These are phyloP conservation scores for Apocrypta bakeri DNA, from an alignment of 1,140 invertebrate species.

Conservation along the genomic window DNA sequence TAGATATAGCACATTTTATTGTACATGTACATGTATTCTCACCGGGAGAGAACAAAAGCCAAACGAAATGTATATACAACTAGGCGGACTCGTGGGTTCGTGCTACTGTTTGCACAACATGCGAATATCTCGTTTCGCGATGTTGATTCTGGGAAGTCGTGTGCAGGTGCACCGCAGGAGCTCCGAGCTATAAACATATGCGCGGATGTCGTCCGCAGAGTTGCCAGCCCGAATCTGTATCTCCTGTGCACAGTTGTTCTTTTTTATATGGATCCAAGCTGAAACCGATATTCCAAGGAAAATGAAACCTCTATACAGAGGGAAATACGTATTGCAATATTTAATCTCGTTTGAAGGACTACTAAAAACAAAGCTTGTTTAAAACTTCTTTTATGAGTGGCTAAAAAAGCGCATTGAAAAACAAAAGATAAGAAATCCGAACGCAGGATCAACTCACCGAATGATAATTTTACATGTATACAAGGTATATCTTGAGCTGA, in stretches of 20 bases:
- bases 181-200: not conserved
- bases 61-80: not conserved
- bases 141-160: not conserved
- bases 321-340: too few species aligned
- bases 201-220: not conserved
- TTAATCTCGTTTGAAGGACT: too few species aligned
- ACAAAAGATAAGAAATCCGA: too few species aligned
- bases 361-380: too few species aligned
- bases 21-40: too few species aligned
- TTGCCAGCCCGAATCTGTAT: not conserved
- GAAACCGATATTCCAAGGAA: not conserved
- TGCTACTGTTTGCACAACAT: not conserved
- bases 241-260: not conserved
- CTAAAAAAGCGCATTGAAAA: too few species aligned
- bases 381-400: too few species aligned
- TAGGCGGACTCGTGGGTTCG: not conserved
- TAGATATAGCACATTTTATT: too few species aligned
- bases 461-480: too few species aligned
- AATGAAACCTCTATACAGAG: not conserved
- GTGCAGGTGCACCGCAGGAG: not conserved
- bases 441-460: too few species aligned
- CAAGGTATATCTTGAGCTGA: too few species aligned
- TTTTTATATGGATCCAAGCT: too few species aligned
- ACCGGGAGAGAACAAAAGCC: not conserved
- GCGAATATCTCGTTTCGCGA: not conserved